Percentiles rank a stretch among this genome's conserved stretches.
Evolutionary conservation across 2,797 vertebrate genomes (phyloP).

Genomic region (Cuculus canorus): DNA sequence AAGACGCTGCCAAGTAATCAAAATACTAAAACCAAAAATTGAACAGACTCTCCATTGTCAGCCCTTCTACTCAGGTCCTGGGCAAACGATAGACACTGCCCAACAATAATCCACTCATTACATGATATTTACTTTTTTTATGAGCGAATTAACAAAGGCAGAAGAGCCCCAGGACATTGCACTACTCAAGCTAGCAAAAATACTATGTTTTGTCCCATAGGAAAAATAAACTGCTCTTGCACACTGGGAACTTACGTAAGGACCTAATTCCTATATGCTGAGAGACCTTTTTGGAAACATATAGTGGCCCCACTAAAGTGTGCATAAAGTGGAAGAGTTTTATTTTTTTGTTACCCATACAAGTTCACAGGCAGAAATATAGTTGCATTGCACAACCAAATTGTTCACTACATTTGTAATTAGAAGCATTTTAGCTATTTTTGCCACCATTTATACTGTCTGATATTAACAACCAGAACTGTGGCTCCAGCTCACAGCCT

Average conservation of each 20-base stretch:
- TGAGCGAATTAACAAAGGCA: neutral
- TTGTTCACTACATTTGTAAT: neutral
- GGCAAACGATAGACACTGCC: neutral
- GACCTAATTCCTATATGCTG: neutral
- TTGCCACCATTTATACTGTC: neutral
- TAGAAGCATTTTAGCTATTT: conserved; percentile 16
- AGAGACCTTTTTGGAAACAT: neutral
- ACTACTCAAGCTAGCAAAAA: neutral
- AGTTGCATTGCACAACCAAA: neutral
- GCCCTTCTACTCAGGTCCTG: neutral
- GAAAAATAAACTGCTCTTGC: neutral
- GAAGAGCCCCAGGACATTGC: neutral
- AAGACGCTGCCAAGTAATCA: neutral
- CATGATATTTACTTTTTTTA: neutral
- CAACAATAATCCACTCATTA: neutral
- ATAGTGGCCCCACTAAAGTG: neutral
- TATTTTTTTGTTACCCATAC: neutral
- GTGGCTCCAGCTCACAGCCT: neutral
- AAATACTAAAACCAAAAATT: neutral
- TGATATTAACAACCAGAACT: conserved; percentile 6
- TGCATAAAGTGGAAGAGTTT: neutral
- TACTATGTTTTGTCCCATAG: rapidly evolving
- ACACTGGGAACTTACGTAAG: neutral
- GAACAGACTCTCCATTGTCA: neutral
- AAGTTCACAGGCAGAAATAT: neutral